Percentiles rank a stretch among this genome's conserved stretches.
phyloP scores from a whole-genome alignment of 2,888 invertebrate species.

The Zygaena filipendulae region DNA sequence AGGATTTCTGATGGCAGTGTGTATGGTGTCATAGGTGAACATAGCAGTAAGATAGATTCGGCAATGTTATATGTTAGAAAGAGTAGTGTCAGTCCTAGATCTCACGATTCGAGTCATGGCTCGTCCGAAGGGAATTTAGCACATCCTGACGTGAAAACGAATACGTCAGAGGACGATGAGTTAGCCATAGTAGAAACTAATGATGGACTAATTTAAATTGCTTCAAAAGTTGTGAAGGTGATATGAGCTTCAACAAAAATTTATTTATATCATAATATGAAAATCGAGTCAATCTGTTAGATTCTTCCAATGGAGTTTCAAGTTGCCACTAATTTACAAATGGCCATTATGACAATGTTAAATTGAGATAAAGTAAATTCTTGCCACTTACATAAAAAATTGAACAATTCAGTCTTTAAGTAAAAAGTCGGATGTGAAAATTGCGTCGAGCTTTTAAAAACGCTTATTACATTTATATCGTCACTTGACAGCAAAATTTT shows the following conservation, averaged over 20 bases:
- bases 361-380: too few relatives aligned
- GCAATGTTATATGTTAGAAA: constrained; percentile 51
- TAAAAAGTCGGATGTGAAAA: too few relatives aligned
- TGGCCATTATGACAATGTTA: too few relatives aligned
- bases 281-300: too few relatives aligned
- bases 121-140: constrained; percentile 53
- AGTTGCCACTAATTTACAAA: too few relatives aligned
- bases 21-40: constrained; percentile 28
- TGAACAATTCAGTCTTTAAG: too few relatives aligned
- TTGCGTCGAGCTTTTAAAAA: too few relatives aligned
- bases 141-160: constrained; percentile 45
- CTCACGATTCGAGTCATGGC: constrained; percentile 53
- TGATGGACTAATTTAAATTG: constrained; percentile 24
- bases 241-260: too few relatives aligned
- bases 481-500: constrained; percentile 5
- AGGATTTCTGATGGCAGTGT: constrained; percentile 54
- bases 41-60: constrained; percentile 34
- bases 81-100: constrained; percentile 48
- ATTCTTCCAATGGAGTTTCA: too few relatives aligned
- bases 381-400: too few relatives aligned
- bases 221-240: background rate
- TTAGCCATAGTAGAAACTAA: constrained; percentile 49
- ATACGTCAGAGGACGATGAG: constrained; percentile 57
- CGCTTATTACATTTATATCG: too few relatives aligned
- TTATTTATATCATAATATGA: too few relatives aligned